Evolutionary conservation across 1,140 invertebrate genomes (phyloP).

Genomic region (Thaumatotibia leucotreta): DNA sequence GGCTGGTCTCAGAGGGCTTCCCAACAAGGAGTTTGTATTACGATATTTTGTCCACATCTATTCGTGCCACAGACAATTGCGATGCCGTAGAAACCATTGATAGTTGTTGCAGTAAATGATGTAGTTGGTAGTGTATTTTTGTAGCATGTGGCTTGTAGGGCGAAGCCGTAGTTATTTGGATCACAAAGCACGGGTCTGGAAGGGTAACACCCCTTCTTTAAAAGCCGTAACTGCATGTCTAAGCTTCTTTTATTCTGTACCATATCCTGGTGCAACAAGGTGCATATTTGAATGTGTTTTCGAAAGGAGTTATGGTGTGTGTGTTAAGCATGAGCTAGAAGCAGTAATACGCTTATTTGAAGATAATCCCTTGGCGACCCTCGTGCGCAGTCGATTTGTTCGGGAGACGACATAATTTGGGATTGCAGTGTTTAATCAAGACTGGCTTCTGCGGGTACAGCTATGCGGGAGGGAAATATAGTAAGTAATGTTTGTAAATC

Average conservation of each 20-base stretch:
- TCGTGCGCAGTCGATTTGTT: slow-evolving; percentile 26
- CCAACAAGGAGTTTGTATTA: slow-evolving; percentile 25
- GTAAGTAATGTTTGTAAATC: too few relatives aligned
- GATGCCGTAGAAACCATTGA: not conserved
- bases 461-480: too few relatives aligned
- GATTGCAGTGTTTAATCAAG: slow-evolving; percentile 13
- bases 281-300: not conserved
- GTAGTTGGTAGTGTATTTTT: not conserved
- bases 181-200: slow-evolving; percentile 39
- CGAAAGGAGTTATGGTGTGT: not conserved
- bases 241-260: not conserved
- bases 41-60: slow-evolving; percentile 19
- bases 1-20: slow-evolving; percentile 29
- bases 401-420: slow-evolving; percentile 13
- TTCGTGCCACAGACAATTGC: slow-evolving; percentile 21
- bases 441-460: not conserved
- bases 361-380: slow-evolving; percentile 39
- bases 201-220: slow-evolving; percentile 51
- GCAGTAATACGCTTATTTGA: slow-evolving; percentile 56
- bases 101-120: slow-evolving; percentile 7
- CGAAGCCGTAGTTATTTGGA: slow-evolving; percentile 41
- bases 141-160: slow-evolving; percentile 16
- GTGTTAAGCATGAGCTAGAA: slow-evolving; percentile 27
- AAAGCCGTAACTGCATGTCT: not conserved
- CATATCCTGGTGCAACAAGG: not conserved